Evolutionary conservation across 2,888 invertebrate genomes (phyloP).

Genomic region (Hirtodrosophila trivittata): DNA sequence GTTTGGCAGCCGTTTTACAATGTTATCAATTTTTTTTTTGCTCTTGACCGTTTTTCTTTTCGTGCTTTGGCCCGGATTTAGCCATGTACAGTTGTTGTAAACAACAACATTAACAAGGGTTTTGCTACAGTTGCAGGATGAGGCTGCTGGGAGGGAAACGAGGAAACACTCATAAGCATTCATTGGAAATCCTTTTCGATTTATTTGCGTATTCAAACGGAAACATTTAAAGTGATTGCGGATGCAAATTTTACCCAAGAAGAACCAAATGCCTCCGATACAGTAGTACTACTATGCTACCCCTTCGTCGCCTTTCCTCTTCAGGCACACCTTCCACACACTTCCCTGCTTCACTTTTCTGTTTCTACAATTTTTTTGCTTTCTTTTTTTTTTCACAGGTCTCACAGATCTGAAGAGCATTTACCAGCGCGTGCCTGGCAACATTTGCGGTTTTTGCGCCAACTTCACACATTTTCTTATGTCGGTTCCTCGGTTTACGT

Average conservation of each 20-base stretch:
- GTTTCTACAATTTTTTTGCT: constrained; percentile 9
- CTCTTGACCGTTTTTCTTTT: constrained; percentile 9
- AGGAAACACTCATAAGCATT: constrained; percentile 72
- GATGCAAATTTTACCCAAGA: constrained; percentile 68
- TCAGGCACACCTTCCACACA: background rate
- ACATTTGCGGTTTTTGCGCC: constrained; percentile 77
- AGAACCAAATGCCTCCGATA: constrained; percentile 50
- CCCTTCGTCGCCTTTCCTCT: constrained; percentile 2
- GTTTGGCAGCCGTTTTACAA: constrained; percentile 70
- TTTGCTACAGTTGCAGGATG: constrained; percentile 24
- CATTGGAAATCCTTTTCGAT: constrained; percentile 79
- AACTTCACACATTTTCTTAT: constrained; percentile 76
- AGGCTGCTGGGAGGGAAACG: constrained; percentile 1
- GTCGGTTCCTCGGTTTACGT: constrained; percentile 48
- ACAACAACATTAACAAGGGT: constrained; percentile 78
- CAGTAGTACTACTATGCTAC: constrained; percentile 15
- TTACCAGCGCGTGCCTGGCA: constrained; percentile 73
- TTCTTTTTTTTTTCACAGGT: constrained; percentile 30
- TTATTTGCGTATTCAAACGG: constrained; percentile 81
- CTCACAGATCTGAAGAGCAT: constrained; percentile 61
- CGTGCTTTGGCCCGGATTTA: constrained; percentile 57
- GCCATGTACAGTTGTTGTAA: constrained; percentile 77
- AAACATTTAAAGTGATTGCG: constrained; percentile 81
- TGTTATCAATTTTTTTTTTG: constrained; percentile 50
- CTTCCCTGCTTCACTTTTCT: constrained; percentile 10